A percentile compares a stretch with the other conserved stretches of the same genome.
phyloP scores from a whole-genome alignment of 92 coral and sea anemone species.

The Paragorgia papillata region DNA sequence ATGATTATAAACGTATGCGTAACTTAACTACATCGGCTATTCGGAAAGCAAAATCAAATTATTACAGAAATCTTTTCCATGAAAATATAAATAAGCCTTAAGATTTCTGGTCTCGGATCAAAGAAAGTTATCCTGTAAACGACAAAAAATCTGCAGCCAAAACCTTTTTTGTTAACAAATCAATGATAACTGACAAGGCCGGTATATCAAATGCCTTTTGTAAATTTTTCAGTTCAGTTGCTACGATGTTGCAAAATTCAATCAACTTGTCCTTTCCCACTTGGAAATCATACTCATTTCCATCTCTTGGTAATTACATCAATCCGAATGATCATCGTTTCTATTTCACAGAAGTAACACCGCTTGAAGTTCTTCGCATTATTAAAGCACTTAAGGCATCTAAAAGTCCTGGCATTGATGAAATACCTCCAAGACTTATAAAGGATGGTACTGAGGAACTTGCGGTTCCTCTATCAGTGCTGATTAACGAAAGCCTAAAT shows the following conservation, averaged over 20 bases:
- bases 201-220: slow-evolving; percentile 10
- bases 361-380: too few species aligned
- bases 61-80: background rate
- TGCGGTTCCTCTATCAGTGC: too few species aligned
- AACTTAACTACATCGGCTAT: slow-evolving; percentile 5
- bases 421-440: too few species aligned
- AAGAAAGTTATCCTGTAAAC: slow-evolving; percentile 8
- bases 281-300: slow-evolving; percentile 3
- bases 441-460: too few species aligned
- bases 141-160: slow-evolving; percentile 20
- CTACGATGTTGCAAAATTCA: slow-evolving; percentile 4
- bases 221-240: slow-evolving; percentile 15
- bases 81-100: slow-evolving; percentile 4
- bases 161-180: slow-evolving; percentile 4
- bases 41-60: slow-evolving; percentile 17
- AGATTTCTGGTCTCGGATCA: slow-evolving; percentile 18
- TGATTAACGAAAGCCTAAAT: too few species aligned
- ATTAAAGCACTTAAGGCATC: too few species aligned
- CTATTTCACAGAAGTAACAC: too few species aligned
- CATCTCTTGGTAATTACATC: background rate
- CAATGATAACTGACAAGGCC: background rate
- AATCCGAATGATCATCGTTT: too few species aligned
- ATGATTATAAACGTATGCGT: slow-evolving; percentile 8
- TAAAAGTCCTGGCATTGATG: too few species aligned
- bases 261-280: slow-evolving; percentile 1